phyloP scores from a whole-genome alignment of 2,888 invertebrate genomes.

The Agrenia bidenticulata region DNA sequence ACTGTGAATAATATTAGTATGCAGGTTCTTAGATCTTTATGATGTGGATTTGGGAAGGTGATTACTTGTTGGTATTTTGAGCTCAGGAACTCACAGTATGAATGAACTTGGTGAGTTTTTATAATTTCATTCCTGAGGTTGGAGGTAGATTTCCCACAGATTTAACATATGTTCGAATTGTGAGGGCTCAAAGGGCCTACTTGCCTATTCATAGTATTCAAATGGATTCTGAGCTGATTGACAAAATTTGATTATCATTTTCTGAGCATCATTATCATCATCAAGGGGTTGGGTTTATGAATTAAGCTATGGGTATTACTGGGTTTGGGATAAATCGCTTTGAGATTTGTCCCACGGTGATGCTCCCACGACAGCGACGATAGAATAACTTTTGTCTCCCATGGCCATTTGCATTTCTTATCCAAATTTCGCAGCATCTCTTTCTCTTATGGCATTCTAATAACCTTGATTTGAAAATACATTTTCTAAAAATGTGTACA shows the following conservation, averaged over 20 bases:
- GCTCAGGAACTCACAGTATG: slow-evolving; percentile 1
- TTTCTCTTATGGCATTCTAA: no score
- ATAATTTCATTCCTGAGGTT: not conserved
- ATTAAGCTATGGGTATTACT: not conserved
- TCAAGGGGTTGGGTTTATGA: not conserved
- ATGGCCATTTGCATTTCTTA: no score
- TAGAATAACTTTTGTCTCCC: no score
- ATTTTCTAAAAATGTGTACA: no score
- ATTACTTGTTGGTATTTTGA: slow-evolving; percentile 2
- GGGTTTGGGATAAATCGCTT: no score
- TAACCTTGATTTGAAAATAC: no score
- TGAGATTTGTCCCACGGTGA: no score
- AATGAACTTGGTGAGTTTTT: not conserved
- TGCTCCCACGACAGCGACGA: no score
- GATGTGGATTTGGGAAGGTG: not conserved
- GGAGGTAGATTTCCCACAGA: slow-evolving; percentile 6
- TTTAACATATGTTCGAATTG: not conserved
- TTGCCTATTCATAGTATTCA: slow-evolving; percentile 6
- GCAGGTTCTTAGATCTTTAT: no score
- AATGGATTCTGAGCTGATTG: slow-evolving; percentile 1
- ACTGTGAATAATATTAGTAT: no score
- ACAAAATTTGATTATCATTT: slow-evolving; percentile 9
- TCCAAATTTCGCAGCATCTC: no score
- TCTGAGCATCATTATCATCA: not conserved
- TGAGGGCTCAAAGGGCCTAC: no score